Conservation (phyloP, 2,888 invertebrate species). For the Amiota mariae region DNA sequence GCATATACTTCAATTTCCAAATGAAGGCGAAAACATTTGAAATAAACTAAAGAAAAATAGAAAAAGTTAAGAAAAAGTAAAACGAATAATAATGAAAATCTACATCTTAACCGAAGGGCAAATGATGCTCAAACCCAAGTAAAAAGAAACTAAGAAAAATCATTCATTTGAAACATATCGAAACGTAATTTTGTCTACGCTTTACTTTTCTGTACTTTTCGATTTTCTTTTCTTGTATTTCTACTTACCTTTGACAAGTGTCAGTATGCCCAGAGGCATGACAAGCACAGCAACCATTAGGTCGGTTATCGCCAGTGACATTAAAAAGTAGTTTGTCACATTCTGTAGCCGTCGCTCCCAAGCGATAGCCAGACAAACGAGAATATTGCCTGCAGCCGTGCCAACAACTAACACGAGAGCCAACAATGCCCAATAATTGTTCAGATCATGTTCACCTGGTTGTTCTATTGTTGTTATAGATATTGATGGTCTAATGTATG, state of each 20-base stretch:
- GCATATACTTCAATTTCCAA: too few species aligned
- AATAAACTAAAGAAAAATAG: too few species aligned
- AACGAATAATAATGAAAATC: too few species aligned
- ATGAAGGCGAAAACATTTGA: too few species aligned
- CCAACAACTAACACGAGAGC: constrained; percentile 86
- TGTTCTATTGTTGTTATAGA: not conserved
- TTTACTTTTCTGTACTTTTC: too few species aligned
- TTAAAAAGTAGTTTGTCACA: constrained; percentile 96
- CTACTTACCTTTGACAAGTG: constrained; percentile 84
- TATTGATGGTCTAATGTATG: too few species aligned
- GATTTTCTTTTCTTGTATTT: not conserved
- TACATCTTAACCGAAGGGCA: too few species aligned
- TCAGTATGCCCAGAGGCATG: constrained; percentile 94
- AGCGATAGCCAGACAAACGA: constrained; percentile 94
- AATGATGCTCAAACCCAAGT: too few species aligned
- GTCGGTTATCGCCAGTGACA: constrained; percentile 96
- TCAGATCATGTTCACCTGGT: constrained; percentile 53
- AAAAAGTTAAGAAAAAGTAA: too few species aligned
- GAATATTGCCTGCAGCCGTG: constrained; percentile 92
- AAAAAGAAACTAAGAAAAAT: too few species aligned
- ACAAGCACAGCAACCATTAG: constrained; percentile 94
- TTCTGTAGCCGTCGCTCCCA: constrained; percentile 94
- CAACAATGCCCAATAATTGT: constrained; percentile 89
- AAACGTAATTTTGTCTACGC: too few species aligned
- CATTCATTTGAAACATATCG: too few species aligned